A percentile compares a stretch with the other conserved stretches of the same genome.
These are phyloP conservation scores for Malacoraja senta DNA, from an alignment of 2,797 vertebrate species.

Conservation along the genomic window DNA sequence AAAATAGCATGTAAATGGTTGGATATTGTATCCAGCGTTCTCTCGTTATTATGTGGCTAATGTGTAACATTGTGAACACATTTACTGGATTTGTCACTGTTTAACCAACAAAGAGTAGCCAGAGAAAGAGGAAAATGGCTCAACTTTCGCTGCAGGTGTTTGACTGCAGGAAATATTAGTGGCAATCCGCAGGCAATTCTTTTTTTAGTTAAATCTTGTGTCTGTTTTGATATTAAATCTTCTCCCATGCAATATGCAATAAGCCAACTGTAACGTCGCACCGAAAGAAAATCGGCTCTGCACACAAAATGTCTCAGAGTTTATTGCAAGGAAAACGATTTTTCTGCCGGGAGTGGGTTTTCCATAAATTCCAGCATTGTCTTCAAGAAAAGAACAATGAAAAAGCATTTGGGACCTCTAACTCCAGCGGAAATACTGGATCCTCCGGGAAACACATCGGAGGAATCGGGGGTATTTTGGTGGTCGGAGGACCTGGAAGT, in stretches of 20 bases:
- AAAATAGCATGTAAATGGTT: background rate
- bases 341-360: constrained; percentile 98
- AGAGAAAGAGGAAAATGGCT: background rate
- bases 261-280: constrained; percentile 58
- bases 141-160: constrained; percentile 21
- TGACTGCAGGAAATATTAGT: background rate
- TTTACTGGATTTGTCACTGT: background rate
- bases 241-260: constrained; percentile 40
- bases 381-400: constrained; percentile 84
- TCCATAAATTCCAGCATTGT: constrained; percentile 98
- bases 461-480: constrained; percentile 93
- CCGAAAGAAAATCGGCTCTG: constrained; percentile 47
- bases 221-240: background rate
- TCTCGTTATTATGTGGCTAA: background rate
- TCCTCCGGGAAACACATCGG: constrained; percentile 69
- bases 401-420: constrained; percentile 52
- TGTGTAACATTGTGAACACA: background rate
- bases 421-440: constrained; percentile 57
- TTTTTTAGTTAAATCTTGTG: background rate
- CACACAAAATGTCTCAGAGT: constrained; percentile 52
- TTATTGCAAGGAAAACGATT: constrained; percentile 94
- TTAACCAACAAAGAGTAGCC: background rate
- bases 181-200: background rate
- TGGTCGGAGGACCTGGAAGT: constrained; percentile 89
- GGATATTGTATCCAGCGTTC: constrained; percentile 4